A percentile compares a stretch with the other conserved stretches of the same genome.
Conservation (phyloP, 2,113 vertebrate species). For the Rhinolophus ferrumequinum region DNA sequence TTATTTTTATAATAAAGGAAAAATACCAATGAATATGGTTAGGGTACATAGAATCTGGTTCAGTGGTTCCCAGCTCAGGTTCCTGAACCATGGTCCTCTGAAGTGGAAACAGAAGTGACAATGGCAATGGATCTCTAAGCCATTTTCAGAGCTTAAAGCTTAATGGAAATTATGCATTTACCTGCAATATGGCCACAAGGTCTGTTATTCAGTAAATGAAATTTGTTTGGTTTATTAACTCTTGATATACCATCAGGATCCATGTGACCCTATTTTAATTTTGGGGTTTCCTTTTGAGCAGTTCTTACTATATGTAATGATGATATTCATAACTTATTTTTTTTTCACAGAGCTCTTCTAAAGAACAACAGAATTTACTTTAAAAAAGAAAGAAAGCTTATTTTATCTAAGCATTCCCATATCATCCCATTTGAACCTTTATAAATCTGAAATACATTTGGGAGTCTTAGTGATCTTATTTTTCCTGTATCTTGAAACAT, state of each 20-base stretch:
- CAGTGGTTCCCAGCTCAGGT: background rate
- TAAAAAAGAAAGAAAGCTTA: background rate
- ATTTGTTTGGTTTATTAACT: conserved; percentile 30
- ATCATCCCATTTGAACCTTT: background rate
- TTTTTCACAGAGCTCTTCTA: background rate
- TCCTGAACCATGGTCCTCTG: background rate
- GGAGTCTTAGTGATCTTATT: background rate
- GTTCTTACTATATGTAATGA: background rate
- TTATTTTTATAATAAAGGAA: background rate
- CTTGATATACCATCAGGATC: background rate
- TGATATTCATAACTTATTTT: background rate
- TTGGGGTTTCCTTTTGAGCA: background rate
- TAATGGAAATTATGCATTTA: background rate
- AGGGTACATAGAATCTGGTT: background rate
- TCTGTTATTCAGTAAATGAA: background rate
- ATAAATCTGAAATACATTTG: background rate
- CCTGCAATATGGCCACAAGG: background rate
- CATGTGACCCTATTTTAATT: background rate
- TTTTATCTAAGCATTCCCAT: background rate
- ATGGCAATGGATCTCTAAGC: background rate
- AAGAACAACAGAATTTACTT: background rate
- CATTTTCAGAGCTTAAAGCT: conserved; percentile 29
- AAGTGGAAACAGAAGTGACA: background rate
- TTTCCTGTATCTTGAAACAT: background rate
- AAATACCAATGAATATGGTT: background rate